Evolutionary conservation across 2,797 vertebrate species (phyloP), one percentile per base, ranked within the genome.

Genomic region (Astyanax mexicanus): DNA sequence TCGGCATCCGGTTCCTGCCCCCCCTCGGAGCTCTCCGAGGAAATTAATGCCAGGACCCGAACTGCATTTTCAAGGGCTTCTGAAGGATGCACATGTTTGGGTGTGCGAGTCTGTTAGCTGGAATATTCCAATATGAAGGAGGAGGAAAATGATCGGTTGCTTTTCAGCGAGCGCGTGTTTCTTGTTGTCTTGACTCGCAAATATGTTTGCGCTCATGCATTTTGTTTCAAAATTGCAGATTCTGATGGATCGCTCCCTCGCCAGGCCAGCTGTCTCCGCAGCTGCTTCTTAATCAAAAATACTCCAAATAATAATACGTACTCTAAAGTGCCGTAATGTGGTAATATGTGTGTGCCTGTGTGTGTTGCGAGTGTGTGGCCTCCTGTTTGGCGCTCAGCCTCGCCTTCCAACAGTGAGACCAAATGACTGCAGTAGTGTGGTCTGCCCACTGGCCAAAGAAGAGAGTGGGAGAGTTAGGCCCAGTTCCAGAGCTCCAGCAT

Each of bases 11-110:
- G 73, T 69, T 84, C 72, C 77, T 49, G 67, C 8, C 58, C 70
- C 64, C 69, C 70, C 71, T 52, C 55, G 21, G 49, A 4, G 4
- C 57, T 70, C 74, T 74, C 69, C 27, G 54, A 79, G 67, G 72
- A 84, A 82, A 84, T 69, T 74, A 58, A 44, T 15, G n/a, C 58
- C 71, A 74, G 67, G 75, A 52, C 9, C 54, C 23, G 15, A 68
- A 75, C 71, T 79, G 61, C 74, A 75, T 69, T 67, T 82, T 74
- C 69, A 71, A 82, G 71, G 71, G 71, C 68, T 79, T 72, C 71
- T 81, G 74, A 84, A 77, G 77, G 58, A 61, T 80, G 72, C 69
- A 52, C 70, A 74, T 84, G 73, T 79, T 79, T 81, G 74, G 44
- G 69, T 76, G 61, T 75, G 49, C 47, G 52, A 75, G 49, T 69